Conservation (phyloP, 1,140 invertebrate genomes). For the Chlorops oryzae region DNA sequence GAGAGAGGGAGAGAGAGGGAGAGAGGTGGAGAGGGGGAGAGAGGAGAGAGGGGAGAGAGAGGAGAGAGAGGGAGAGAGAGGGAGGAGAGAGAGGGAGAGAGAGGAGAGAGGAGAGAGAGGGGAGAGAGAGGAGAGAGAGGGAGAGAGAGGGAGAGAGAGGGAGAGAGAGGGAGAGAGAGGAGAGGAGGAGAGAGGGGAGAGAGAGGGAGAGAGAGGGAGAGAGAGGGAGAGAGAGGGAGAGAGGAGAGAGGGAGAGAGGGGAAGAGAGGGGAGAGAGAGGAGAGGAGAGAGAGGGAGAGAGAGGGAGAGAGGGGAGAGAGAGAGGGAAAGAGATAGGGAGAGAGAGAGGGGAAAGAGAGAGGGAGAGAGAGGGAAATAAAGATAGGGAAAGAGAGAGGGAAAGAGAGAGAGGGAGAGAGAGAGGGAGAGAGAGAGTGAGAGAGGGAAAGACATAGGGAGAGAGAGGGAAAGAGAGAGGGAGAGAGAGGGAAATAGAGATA, state of each 20-base stretch:
- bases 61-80: not conserved
- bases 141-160: not conserved
- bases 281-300: no score
- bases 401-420: not conserved
- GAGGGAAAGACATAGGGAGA: no score
- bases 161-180: not conserved
- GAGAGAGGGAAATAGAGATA: not conserved
- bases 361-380: not conserved
- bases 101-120: not conserved
- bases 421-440: not conserved
- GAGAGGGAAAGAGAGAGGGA: no score
- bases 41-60: not conserved
- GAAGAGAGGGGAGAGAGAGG: no score
- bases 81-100: not conserved
- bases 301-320: no score
- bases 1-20: not conserved
- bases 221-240: not conserved
- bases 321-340: no score
- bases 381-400: not conserved
- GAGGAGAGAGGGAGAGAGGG: no score
- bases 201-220: not conserved
- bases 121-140: not conserved
- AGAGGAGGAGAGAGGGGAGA: not conserved
- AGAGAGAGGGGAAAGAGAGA: not conserved
- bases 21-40: not conserved